phyloP scores from a whole-genome alignment of 2,888 invertebrate genomes.

The Dendrolimus houi region DNA sequence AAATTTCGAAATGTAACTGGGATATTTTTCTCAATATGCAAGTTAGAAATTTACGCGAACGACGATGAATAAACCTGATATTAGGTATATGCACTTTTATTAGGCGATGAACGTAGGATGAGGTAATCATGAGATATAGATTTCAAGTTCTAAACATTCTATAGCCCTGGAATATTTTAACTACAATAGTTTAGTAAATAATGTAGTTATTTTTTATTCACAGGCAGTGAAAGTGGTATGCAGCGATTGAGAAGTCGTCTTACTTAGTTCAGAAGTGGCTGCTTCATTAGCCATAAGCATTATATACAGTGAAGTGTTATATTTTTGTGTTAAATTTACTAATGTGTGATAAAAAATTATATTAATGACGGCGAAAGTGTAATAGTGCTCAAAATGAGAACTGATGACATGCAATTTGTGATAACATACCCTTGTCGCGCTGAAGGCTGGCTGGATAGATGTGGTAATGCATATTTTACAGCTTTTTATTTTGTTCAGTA shows the following conservation, averaged over 20 bases:
- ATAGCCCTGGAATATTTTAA: no score
- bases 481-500: background rate
- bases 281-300: slow-evolving; percentile 20
- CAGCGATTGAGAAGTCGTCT: slow-evolving; percentile 28
- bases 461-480: slow-evolving; percentile 35
- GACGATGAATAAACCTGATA: no score
- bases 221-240: slow-evolving; percentile 65
- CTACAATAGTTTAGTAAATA: no score
- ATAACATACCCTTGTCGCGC: slow-evolving; percentile 65
- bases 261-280: slow-evolving; percentile 14
- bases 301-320: slow-evolving; percentile 12
- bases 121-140: no score
- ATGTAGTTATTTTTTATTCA: slow-evolving; percentile 40
- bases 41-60: no score
- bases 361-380: slow-evolving; percentile 15
- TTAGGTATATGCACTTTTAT: no score
- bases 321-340: slow-evolving; percentile 16
- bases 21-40: no score
- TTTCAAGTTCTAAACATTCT: no score
- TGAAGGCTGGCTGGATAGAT: slow-evolving; percentile 68
- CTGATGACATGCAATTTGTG: slow-evolving; percentile 36
- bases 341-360: background rate
- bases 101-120: no score
- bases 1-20: no score
- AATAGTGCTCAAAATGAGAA: slow-evolving; percentile 48